Base-by-base conservation (phyloP, 2,113 vertebrate species). In the Echinops telfairi region DNA sequence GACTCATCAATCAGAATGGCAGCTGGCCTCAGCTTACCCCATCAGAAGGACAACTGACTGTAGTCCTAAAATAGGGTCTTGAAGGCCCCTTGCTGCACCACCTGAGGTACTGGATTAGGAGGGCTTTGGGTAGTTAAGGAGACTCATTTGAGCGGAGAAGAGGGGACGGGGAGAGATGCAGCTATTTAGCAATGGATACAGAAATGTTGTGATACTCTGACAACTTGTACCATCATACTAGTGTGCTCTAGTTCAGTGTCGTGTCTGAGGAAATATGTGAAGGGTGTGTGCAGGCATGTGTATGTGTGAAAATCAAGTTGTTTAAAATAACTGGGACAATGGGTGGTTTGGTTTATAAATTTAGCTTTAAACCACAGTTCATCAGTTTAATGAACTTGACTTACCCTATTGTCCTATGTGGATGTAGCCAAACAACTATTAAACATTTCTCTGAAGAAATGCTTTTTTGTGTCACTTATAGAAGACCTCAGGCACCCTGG, bases 161-260 rank as follows among this genome's bases (percentile, higher is more conserved):
- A 2, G 36, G 58, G 60, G 19, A 19, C 4, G 68, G 29, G 70
- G 38, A 66, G 64, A 90, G 64, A 90, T 27, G 9, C 31, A 62
- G 16, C 62, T 78, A 22, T 62, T 89, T 88, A 83, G 23, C 47
- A 88, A 73, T 0, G 36, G n/a, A 22, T 80, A 60, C 15, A 88
- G 36, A 90, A 83, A n/a, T 90, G 57, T 81, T 87, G 83, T 80
- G 81, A 22, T 88, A 58, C 70, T 88, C 88, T 68, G 88, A 95
- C 33, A 89, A 36, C 20, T 86, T 95, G 22, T 83, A 31, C 23
- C 53, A 33, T 53, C 17, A 85, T 29, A 82, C 23, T 47, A 31
- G 87, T 82, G 23, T 58, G 79, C 85, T 91, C 71, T 29, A 86
- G 40, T 22, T 90, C 23, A 81, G 76, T 58, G 31, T 40, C 58